phyloP scores from a whole-genome alignment of 1,140 invertebrate species.

The Brachionus plicatilis region DNA sequence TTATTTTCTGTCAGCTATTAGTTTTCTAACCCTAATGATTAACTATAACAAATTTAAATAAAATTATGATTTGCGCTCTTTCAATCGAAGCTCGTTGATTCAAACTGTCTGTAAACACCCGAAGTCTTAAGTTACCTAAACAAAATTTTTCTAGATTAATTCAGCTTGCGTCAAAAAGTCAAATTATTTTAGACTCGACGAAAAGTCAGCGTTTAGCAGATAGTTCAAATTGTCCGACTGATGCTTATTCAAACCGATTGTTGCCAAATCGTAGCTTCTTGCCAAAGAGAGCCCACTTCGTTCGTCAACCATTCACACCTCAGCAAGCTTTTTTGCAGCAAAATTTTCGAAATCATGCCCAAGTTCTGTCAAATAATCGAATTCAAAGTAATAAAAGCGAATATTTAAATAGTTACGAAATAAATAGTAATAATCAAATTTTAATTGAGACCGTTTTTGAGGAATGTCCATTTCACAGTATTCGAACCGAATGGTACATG shows the following conservation, averaged over 20 bases:
- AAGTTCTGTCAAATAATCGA: slow-evolving; percentile 42
- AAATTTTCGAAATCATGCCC: slow-evolving; percentile 53
- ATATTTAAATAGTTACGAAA: slow-evolving; percentile 31
- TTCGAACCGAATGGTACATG: slow-evolving; percentile 56
- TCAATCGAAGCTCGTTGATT: background rate
- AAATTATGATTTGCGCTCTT: background rate
- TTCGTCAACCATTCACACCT: background rate
- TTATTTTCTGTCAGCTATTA: background rate
- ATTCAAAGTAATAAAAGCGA: slow-evolving; percentile 43
- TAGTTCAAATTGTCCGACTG: background rate
- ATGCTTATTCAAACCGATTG: background rate
- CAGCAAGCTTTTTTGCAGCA: slow-evolving; percentile 39
- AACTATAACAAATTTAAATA: background rate
- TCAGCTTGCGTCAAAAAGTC: background rate
- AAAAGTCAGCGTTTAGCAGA: background rate
- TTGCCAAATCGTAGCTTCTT: background rate
- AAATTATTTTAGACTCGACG: background rate
- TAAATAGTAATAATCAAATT: slow-evolving; percentile 42
- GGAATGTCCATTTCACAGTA: slow-evolving; percentile 58
- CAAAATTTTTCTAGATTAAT: slow-evolving; percentile 23
- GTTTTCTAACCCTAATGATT: background rate
- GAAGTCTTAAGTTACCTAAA: background rate
- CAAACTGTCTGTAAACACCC: background rate
- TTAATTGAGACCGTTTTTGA: slow-evolving; percentile 44
- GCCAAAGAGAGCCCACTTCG: background rate